phyloP scores from a whole-genome alignment of 1,140 invertebrate genomes.

The Artemia franciscana region DNA sequence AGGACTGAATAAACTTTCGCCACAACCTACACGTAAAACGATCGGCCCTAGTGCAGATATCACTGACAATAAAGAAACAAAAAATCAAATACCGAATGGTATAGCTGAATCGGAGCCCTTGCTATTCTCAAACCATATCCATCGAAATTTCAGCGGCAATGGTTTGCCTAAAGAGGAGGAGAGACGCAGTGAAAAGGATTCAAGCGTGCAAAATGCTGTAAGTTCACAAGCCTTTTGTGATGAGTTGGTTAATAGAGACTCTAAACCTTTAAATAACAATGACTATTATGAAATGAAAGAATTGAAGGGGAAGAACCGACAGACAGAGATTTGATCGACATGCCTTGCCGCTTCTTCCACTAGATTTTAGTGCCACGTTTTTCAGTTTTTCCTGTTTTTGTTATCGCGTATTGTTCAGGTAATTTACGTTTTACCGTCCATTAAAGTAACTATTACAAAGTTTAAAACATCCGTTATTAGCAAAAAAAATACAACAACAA shows the following conservation, averaged over 20 bases:
- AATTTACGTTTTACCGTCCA: too few relatives aligned
- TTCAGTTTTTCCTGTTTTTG: too few relatives aligned
- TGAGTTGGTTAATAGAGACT: not conserved
- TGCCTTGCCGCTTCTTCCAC: not conserved
- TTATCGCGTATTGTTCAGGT: not conserved
- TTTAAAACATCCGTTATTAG: too few relatives aligned
- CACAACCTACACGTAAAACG: not conserved
- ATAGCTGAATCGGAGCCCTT: not conserved
- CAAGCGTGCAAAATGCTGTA: not conserved
- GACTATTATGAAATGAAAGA: conserved; percentile 6
- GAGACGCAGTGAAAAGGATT: not conserved
- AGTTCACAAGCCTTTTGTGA: not conserved
- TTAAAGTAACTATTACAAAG: too few relatives aligned
- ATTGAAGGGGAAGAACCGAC: not conserved
- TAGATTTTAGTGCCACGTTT: not conserved
- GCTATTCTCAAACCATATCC: not conserved
- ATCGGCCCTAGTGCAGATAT: not conserved
- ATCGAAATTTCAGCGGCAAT: not conserved
- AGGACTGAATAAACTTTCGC: conserved; percentile 9
- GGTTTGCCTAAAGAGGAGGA: not conserved
- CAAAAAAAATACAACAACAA: too few relatives aligned
- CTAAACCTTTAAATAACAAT: not conserved
- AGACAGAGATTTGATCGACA: not conserved
- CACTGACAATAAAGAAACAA: not conserved
- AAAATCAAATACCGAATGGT: not conserved